These are phyloP conservation scores for Schrankia costaestrigalis DNA, from an alignment of 2,888 invertebrate genomes.

Conservation along the genomic window DNA sequence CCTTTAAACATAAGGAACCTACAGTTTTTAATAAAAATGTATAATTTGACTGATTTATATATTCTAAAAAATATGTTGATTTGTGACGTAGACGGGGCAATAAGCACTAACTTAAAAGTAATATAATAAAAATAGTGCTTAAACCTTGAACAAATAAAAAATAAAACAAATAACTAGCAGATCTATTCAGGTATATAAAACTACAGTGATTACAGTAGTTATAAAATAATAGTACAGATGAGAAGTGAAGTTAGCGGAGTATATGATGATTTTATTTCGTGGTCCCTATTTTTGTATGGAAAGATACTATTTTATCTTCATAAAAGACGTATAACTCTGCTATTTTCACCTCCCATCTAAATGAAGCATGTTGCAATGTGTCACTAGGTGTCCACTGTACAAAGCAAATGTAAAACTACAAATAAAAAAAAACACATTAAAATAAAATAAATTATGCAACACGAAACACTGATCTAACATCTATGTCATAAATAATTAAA, in stretches of 20 bases:
- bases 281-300: too few species aligned
- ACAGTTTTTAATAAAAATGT: too few species aligned
- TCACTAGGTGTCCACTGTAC: constrained; percentile 46
- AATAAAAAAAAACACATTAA: constrained; percentile 57
- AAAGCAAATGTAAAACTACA: constrained; percentile 60
- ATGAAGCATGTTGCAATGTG: constrained; percentile 41
- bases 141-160: constrained; percentile 24
- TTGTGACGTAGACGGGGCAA: constrained; percentile 40
- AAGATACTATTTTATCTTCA: too few species aligned
- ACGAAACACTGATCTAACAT: constrained; percentile 57
- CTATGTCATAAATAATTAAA: constrained; percentile 32
- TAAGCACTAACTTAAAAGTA: constrained; percentile 31
- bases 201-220: constrained; percentile 13
- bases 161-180: constrained; percentile 68
- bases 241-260: constrained; percentile 2
- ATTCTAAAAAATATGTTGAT: constrained; percentile 14
- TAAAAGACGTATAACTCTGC: constrained; percentile 1
- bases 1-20: too few species aligned
- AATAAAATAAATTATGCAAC: constrained; percentile 75
- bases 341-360: constrained; percentile 3
- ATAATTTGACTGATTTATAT: constrained; percentile 22
- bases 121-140: constrained; percentile 27
- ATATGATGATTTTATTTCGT: too few species aligned
- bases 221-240: constrained; percentile 1
- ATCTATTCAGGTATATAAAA: constrained; percentile 48